These are phyloP conservation scores for Allophyes oxyacanthae DNA, from an alignment of 2,888 invertebrate genomes.

Conservation along the genomic window DNA sequence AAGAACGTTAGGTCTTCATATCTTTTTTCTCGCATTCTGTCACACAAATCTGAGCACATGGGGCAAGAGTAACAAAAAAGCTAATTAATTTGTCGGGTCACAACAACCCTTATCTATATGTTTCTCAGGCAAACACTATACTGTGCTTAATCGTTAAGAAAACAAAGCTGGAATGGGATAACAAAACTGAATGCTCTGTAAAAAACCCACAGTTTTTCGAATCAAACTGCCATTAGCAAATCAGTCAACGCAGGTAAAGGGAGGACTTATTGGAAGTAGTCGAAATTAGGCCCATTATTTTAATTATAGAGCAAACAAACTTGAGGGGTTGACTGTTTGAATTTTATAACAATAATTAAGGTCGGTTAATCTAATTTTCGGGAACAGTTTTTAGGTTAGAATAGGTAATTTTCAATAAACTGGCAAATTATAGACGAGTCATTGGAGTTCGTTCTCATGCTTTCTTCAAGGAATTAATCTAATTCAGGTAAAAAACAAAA, in stretches of 20 bases:
- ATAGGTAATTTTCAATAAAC: constrained; percentile 9
- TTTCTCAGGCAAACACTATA: constrained; percentile 76
- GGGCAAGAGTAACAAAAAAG: constrained; percentile 26
- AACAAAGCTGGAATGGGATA: constrained; percentile 66
- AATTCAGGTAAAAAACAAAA: too few species aligned
- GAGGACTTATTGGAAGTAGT: constrained; percentile 74
- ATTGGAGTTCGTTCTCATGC: not conserved
- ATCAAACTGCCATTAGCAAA: constrained; percentile 76
- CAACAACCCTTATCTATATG: constrained; percentile 65
- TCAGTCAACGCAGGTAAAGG: constrained; percentile 79
- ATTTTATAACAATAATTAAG: constrained; percentile 38
- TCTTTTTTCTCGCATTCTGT: constrained; percentile 37
- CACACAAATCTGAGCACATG: constrained; percentile 43
- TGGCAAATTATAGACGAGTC: constrained; percentile 14
- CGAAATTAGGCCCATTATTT: constrained; percentile 82
- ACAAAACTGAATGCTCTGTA: constrained; percentile 46
- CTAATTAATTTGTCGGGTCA: constrained; percentile 68
- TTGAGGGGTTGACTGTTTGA: constrained; percentile 64
- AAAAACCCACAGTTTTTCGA: constrained; percentile 56
- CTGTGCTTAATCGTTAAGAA: constrained; percentile 75
- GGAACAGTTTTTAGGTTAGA: constrained; percentile 20
- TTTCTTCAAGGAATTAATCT: too few species aligned
- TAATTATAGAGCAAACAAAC: constrained; percentile 85
- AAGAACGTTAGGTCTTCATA: constrained; percentile 20
- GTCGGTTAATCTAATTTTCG: constrained; percentile 40